phyloP scores from a whole-genome alignment of 2,888 invertebrate species.

The Ganaspis brasiliensis region DNA sequence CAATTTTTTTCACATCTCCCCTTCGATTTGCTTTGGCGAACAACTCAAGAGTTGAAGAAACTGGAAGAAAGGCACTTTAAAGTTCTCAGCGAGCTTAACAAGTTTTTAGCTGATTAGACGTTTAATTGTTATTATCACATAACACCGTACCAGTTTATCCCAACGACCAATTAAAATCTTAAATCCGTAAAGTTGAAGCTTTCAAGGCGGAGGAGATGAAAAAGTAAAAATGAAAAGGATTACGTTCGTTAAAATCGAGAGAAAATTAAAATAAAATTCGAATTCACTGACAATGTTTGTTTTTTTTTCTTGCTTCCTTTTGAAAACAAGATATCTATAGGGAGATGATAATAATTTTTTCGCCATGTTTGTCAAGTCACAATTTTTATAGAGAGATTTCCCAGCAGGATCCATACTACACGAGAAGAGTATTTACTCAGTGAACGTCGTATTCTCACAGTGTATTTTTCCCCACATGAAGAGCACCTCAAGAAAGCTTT shows the following conservation, averaged over 20 bases:
- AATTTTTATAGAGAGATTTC: constrained; percentile 32
- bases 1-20: neutral
- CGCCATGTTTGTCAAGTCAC: constrained; percentile 13
- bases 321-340: neutral
- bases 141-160: constrained; percentile 61
- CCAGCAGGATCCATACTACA: neutral
- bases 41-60: constrained; percentile 38
- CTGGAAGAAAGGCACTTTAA: constrained; percentile 56
- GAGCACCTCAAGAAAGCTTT: constrained; percentile 8
- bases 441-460: neutral
- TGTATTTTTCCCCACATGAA: constrained; percentile 14
- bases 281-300: neutral
- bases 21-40: neutral
- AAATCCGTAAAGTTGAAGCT: constrained; percentile 54
- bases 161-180: constrained; percentile 61
- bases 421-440: constrained; percentile 8
- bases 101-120: constrained; percentile 67
- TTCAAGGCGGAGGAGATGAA: constrained; percentile 40
- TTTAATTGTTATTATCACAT: constrained; percentile 67
- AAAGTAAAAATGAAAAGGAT: neutral
- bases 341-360: neutral
- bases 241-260: neutral
- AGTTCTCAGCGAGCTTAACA: constrained; percentile 60
- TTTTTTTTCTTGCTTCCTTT: neutral
- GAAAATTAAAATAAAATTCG: neutral